These are phyloP conservation scores for Actenoides lindsayi DNA, from an alignment of 2,113 vertebrate species.

Conservation along the genomic window DNA sequence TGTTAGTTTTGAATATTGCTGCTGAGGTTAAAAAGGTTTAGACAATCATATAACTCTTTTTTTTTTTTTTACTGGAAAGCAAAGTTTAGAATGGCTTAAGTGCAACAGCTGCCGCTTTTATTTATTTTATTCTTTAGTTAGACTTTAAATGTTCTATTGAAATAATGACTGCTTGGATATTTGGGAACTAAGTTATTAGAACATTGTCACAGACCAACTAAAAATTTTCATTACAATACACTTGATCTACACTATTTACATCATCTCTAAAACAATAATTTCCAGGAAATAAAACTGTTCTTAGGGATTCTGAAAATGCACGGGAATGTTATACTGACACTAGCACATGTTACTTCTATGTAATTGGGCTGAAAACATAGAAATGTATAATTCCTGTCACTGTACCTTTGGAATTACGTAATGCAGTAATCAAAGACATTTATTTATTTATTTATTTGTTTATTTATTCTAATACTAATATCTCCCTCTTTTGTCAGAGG, in stretches of 20 bases:
- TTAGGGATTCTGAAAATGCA: background rate
- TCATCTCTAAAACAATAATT: background rate
- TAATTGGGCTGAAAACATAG: background rate
- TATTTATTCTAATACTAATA: background rate
- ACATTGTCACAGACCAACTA: background rate
- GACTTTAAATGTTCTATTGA: background rate
- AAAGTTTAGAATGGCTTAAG: slow-evolving; percentile 46
- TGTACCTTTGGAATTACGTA: background rate
- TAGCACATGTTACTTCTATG: background rate
- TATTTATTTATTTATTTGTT: no score
- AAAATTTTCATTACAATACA: background rate
- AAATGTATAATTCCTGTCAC: background rate
- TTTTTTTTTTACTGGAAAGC: slow-evolving; percentile 24
- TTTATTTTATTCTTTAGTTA: slow-evolving; percentile 17
- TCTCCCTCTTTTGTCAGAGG: background rate
- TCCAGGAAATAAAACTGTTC: background rate
- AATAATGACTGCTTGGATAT: background rate
- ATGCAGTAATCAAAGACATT: background rate
- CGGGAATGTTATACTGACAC: background rate
- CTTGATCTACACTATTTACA: background rate
- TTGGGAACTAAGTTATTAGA: background rate
- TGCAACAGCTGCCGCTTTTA: slow-evolving; percentile 41
- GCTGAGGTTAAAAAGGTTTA: slow-evolving; percentile 72
- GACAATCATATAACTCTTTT: slow-evolving; percentile 42
- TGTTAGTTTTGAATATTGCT: slow-evolving; percentile 78